phyloP scores from a whole-genome alignment of 2,113 vertebrate genomes.

The Corythoichthys intestinalis region DNA sequence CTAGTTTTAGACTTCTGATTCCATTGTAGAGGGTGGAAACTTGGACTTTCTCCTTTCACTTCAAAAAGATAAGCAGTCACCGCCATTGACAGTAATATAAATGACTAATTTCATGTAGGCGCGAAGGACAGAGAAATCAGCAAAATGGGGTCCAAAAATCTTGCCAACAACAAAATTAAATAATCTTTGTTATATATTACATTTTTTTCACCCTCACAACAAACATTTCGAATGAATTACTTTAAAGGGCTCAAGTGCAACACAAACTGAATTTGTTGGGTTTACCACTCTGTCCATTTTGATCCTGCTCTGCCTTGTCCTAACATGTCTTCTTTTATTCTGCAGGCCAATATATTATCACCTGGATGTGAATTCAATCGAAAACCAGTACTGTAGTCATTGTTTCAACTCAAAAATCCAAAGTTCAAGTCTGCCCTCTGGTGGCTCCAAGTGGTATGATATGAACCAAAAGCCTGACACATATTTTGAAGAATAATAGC shows the following conservation, averaged over 20 bases:
- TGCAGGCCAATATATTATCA: constrained; percentile 36
- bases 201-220: too few species aligned
- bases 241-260: background rate
- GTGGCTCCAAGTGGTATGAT: constrained; percentile 44
- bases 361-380: constrained; percentile 37
- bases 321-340: constrained; percentile 17
- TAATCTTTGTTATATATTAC: background rate
- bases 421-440: constrained; percentile 52
- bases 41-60: too few species aligned
- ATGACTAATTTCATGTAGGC: background rate
- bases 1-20: too few species aligned
- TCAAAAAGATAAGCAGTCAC: too few species aligned
- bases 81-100: background rate
- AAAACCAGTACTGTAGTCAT: constrained; percentile 19
- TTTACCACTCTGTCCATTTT: constrained; percentile 21
- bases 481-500: background rate
- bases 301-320: constrained; percentile 22
- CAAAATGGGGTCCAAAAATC: background rate
- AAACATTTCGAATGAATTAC: background rate
- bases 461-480: constrained; percentile 8
- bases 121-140: background rate
- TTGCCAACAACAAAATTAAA: background rate
- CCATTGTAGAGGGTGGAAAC: too few species aligned
- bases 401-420: constrained; percentile 18
- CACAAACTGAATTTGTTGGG: constrained; percentile 10